These are phyloP conservation scores for Nemoura dubitans DNA, from an alignment of 2,888 invertebrate genomes.

Conservation along the genomic window DNA sequence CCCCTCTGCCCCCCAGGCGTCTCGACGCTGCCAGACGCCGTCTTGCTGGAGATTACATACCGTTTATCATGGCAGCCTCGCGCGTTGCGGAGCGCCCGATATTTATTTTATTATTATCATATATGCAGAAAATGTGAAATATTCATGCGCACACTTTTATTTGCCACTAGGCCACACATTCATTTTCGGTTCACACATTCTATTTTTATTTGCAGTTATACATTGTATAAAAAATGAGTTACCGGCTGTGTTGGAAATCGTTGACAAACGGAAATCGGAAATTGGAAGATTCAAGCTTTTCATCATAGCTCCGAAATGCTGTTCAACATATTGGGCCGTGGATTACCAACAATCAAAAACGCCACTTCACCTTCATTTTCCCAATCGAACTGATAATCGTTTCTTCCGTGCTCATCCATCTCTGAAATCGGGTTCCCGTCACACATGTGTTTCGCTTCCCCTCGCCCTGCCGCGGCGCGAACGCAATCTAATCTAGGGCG, in stretches of 20 bases:
- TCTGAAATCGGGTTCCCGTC: not conserved
- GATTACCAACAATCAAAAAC: not conserved
- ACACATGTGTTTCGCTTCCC: not conserved
- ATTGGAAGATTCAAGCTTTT: not conserved
- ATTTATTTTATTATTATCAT: slow-evolving; percentile 28
- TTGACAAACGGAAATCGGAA: not conserved
- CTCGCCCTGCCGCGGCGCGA: not conserved
- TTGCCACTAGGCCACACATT: not conserved
- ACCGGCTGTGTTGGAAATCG: not conserved
- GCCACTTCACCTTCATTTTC: not conserved
- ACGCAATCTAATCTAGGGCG: not conserved
- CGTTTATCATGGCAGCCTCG: not conserved
- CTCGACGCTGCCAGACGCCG: not conserved
- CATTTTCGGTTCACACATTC: not conserved
- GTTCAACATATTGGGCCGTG: not conserved
- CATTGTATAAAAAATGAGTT: not conserved
- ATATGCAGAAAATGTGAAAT: slow-evolving; percentile 17
- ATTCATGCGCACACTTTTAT: not conserved
- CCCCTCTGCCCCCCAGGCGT: not conserved
- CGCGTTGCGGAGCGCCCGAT: not conserved
- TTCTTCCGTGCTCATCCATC: not conserved
- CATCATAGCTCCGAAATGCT: not conserved
- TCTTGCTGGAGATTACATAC: slow-evolving; percentile 34
- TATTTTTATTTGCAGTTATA: not conserved
- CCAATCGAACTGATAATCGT: not conserved